Conservation (phyloP, 2,113 vertebrate genomes). For the Corythaixoides concolor region DNA sequence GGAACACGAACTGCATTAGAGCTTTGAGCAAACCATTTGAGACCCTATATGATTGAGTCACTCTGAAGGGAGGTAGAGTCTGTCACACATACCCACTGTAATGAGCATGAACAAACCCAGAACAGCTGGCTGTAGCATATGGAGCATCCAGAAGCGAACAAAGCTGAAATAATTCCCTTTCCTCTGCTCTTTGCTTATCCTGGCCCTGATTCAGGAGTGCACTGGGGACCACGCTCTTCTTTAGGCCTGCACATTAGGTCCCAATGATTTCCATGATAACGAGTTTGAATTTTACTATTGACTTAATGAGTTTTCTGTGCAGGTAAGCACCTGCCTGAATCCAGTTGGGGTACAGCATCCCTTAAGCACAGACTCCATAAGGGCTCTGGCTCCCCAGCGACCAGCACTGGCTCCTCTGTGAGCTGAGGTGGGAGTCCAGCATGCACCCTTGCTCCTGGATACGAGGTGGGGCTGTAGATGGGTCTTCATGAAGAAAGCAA, state of each 20-base stretch:
- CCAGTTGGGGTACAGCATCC: not conserved
- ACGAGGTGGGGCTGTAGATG: not conserved
- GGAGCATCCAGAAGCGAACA: slow-evolving; percentile 63
- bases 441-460: not conserved
- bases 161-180: slow-evolving; percentile 66
- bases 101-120: slow-evolving; percentile 33
- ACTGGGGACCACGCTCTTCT: not conserved
- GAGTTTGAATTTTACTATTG: not conserved
- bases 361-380: not conserved
- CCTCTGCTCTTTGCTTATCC: slow-evolving; percentile 51
- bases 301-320: not conserved
- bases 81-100: slow-evolving; percentile 37
- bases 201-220: slow-evolving; percentile 25
- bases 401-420: not conserved
- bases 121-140: slow-evolving; percentile 63
- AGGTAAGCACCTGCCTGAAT: not conserved
- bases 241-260: not conserved
- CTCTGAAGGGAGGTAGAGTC: slow-evolving; percentile 39
- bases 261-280: not conserved
- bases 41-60: slow-evolving; percentile 6
- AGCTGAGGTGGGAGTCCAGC: not conserved
- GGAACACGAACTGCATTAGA: not conserved
- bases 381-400: not conserved
- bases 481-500: not conserved
- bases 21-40: not conserved